Evolutionary conservation across 2,888 invertebrate species (phyloP).

Genomic region (Spodoptera picta): DNA sequence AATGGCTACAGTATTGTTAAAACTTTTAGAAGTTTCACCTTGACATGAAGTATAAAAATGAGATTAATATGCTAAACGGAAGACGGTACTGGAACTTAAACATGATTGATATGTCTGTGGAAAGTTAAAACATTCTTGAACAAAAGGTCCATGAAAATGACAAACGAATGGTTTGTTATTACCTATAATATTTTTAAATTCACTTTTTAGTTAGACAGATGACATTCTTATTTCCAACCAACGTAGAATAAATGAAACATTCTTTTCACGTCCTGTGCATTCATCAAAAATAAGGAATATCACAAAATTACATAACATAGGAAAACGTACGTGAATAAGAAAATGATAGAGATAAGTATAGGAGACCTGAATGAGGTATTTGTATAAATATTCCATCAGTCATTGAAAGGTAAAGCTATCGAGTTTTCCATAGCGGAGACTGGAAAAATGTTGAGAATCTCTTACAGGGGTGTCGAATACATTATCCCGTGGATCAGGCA

Average conservation of each 20-base stretch:
- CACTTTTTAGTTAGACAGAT: constrained; percentile 12
- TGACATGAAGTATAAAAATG: constrained; percentile 50
- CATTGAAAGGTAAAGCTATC: constrained; percentile 42
- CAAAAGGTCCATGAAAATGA: constrained; percentile 20
- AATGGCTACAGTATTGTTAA: constrained; percentile 63
- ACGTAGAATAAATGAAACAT: constrained; percentile 1
- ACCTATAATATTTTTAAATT: constrained; percentile 4
- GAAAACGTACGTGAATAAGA: constrained; percentile 12
- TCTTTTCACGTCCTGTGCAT: neutral
- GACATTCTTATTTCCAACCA: constrained; percentile 5
- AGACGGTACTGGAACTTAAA: constrained; percentile 36
- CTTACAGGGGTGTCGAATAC: constrained; percentile 54
- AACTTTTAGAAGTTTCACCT: constrained; percentile 55
- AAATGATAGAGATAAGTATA: constrained; percentile 30
- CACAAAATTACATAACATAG: constrained; percentile 22
- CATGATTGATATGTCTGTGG: constrained; percentile 48
- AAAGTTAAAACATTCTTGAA: constrained; percentile 29
- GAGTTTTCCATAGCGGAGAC: constrained; percentile 35
- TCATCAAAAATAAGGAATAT: constrained; percentile 20
- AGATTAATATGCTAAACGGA: constrained; percentile 57
- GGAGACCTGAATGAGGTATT: constrained; percentile 23
- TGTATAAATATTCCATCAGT: constrained; percentile 55
- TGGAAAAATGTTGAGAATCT: constrained; percentile 33
- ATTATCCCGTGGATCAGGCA: constrained; percentile 62
- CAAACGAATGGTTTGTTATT: constrained; percentile 17